phyloP scores from a whole-genome alignment of 2,888 invertebrate genomes.

The Gerosis bhagava region DNA sequence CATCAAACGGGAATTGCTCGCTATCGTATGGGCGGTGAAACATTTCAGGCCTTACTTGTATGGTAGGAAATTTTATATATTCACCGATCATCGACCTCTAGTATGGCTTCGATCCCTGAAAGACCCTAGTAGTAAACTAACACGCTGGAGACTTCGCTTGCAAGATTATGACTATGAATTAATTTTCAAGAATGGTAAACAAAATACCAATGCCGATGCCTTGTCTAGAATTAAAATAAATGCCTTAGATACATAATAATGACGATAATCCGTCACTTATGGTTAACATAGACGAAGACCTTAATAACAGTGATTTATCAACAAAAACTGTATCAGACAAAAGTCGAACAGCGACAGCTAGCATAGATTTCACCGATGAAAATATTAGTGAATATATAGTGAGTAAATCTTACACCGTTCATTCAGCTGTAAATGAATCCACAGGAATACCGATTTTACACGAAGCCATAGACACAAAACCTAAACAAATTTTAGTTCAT shows the following conservation, averaged over 20 bases:
- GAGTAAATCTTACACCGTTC: too few species aligned
- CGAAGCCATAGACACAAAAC: slow-evolving; percentile 29
- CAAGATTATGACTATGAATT: slow-evolving; percentile 11
- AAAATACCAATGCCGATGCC: slow-evolving; percentile 28
- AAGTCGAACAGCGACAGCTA: neutral
- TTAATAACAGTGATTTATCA: neutral
- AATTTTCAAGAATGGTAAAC: slow-evolving; percentile 19
- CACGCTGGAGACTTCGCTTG: slow-evolving; percentile 1
- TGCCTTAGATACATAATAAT: slow-evolving; percentile 9
- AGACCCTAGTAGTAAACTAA: slow-evolving; percentile 2
- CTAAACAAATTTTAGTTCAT: slow-evolving; percentile 29
- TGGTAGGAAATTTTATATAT: slow-evolving; percentile 13
- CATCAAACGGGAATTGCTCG: slow-evolving; percentile 23
- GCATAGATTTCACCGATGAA: too few species aligned
- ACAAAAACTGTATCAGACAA: neutral
- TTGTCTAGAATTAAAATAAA: slow-evolving; percentile 24
- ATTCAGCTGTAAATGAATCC: neutral
- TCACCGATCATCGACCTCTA: slow-evolving; percentile 3
- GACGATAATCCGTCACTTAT: slow-evolving; percentile 14
- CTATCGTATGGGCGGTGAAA: slow-evolving; percentile 22
- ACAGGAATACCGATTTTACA: slow-evolving; percentile 13
- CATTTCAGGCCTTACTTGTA: slow-evolving; percentile 27
- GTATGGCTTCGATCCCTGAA: neutral
- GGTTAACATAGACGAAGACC: slow-evolving; percentile 18
- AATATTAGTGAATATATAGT: too few species aligned